phyloP scores from a whole-genome alignment of 2,888 invertebrate species.

The Cephus rjabovi region DNA sequence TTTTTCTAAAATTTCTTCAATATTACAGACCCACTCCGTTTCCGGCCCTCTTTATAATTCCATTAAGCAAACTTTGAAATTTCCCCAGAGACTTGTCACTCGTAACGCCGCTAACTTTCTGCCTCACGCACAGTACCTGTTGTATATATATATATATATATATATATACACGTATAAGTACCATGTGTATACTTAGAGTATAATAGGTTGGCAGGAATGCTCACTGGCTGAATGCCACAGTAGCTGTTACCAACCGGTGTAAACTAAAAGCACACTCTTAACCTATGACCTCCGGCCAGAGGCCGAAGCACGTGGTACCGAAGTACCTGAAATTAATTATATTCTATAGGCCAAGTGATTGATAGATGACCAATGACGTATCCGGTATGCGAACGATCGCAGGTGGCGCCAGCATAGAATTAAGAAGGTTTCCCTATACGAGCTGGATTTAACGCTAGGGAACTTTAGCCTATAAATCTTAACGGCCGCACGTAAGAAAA shows the following conservation, averaged over 20 bases:
- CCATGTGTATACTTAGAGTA: background rate
- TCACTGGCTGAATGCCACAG: background rate
- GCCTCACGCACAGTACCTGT: background rate
- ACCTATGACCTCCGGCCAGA: background rate
- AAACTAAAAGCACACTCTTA: background rate
- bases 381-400: background rate
- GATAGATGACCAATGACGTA: background rate
- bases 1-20: background rate
- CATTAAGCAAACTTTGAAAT: constrained; percentile 57
- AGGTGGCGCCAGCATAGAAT: background rate
- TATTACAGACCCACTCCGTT: background rate
- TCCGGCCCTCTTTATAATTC: constrained; percentile 54
- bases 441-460: constrained; percentile 36
- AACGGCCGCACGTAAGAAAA: constrained; percentile 29
- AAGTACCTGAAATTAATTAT: too few relatives aligned
- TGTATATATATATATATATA: background rate
- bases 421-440: background rate
- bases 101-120: constrained; percentile 15
- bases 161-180: background rate
- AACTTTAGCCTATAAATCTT: constrained; percentile 56
- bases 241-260: background rate
- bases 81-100: constrained; percentile 56
- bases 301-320: background rate
- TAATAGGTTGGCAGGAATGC: background rate
- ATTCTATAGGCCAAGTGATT: background rate